Percentiles rank a stretch among this genome's conserved stretches.
Conservation (phyloP, 1,140 invertebrate genomes). For the Temnothorax longispinosus region DNA sequence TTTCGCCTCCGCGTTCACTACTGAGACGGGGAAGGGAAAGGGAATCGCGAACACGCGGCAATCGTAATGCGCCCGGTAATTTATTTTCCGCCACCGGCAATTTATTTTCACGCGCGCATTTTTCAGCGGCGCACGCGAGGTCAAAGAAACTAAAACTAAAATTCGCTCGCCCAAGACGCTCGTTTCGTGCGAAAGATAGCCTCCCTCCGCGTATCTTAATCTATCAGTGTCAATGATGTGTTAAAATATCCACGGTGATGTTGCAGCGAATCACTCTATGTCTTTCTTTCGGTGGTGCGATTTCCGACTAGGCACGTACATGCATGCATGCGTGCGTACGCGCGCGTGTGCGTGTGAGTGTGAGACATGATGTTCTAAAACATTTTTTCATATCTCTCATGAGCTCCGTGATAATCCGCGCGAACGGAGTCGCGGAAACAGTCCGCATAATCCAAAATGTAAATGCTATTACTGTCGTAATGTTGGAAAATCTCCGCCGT, state of each 20-base stretch:
- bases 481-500: constrained; percentile 47
- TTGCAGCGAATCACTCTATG: not conserved
- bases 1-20: not conserved
- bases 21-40: not conserved
- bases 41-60: constrained; percentile 27
- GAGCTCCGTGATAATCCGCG: constrained; percentile 29
- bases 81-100: constrained; percentile 46
- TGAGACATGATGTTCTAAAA: not conserved
- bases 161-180: constrained; percentile 21
- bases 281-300: not conserved
- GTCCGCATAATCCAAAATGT: constrained; percentile 52
- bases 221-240: constrained; percentile 25
- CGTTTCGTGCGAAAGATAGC: constrained; percentile 15
- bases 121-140: constrained; percentile 46
- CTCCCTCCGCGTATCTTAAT: constrained; percentile 27
- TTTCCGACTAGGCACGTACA: too few relatives aligned
- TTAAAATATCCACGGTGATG: constrained; percentile 23
- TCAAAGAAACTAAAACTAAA: constrained; percentile 36
- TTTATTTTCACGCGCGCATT: constrained; percentile 53
- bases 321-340: not conserved
- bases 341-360: too few relatives aligned
- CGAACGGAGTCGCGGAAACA: constrained; percentile 17
- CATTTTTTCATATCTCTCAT: constrained; percentile 48
- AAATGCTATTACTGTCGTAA: constrained; percentile 40
- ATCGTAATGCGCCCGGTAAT: constrained; percentile 47